Evolutionary conservation across 2,888 invertebrate genomes (phyloP).

Genomic region (Mimachlamys varia): DNA sequence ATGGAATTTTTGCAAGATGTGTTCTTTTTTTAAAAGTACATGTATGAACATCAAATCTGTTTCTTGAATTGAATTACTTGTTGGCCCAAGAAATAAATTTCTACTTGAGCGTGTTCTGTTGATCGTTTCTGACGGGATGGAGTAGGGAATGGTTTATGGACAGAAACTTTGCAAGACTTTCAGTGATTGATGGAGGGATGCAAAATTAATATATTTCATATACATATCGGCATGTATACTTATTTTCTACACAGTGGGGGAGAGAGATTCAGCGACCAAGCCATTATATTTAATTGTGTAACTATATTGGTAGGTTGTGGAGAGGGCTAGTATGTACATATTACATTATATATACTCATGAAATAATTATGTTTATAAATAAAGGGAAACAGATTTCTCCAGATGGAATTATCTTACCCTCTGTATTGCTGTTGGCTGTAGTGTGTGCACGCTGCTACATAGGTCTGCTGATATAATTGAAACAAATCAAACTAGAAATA

Average conservation of each 20-base stretch:
- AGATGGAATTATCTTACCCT: not conserved
- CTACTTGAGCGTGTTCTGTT: not conserved
- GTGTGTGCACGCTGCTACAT: not conserved
- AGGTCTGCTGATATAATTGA: not conserved
- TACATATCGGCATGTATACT: not conserved
- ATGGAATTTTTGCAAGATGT: not conserved
- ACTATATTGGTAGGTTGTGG: not conserved
- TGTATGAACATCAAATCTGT: constrained; percentile 25
- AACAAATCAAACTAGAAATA: not conserved
- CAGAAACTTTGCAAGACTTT: not conserved
- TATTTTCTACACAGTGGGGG: not conserved
- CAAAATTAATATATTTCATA: not conserved
- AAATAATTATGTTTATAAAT: not conserved
- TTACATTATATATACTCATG: not conserved
- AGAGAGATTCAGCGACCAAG: not conserved
- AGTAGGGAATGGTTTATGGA: not conserved
- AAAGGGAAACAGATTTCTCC: not conserved
- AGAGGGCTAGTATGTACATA: not conserved
- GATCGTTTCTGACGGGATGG: not conserved
- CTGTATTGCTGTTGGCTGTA: not conserved
- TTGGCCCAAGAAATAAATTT: not conserved
- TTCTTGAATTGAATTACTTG: constrained; percentile 3
- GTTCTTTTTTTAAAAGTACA: not conserved
- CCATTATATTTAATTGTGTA: not conserved
- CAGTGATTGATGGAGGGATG: not conserved